phyloP scores from a whole-genome alignment of 2,888 invertebrate genomes.

The Geotrupes spiniger region DNA sequence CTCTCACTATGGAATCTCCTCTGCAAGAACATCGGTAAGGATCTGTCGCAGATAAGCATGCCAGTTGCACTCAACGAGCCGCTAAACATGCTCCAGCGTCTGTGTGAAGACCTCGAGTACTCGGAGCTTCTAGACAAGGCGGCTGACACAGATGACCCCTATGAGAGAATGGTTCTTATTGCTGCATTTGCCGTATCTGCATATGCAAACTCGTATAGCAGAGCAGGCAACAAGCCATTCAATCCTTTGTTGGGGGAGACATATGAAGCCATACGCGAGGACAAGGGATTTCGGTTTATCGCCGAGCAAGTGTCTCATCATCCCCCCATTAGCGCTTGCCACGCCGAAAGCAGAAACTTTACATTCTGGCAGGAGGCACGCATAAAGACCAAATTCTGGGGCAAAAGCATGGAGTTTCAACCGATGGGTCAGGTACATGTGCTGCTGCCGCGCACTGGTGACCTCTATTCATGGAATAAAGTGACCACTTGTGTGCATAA shows the following conservation, averaged over 20 bases:
- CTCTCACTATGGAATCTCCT: slow-evolving; percentile 77
- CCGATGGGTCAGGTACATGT: slow-evolving; percentile 71
- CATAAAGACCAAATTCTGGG: slow-evolving; percentile 87
- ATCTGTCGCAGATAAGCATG: slow-evolving; percentile 82
- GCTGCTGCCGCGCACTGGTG: slow-evolving; percentile 59
- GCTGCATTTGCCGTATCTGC: slow-evolving; percentile 81
- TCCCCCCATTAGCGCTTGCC: slow-evolving; percentile 78
- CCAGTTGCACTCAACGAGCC: slow-evolving; percentile 85
- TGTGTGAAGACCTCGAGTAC: slow-evolving; percentile 83
- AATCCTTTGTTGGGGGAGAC: slow-evolving; percentile 82
- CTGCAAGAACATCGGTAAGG: slow-evolving; percentile 81
- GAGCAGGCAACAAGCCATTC: slow-evolving; percentile 82
- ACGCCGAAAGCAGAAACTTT: slow-evolving; percentile 75
- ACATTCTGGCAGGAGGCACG: slow-evolving; percentile 80
- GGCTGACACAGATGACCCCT: slow-evolving; percentile 61
- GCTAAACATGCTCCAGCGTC: slow-evolving; percentile 73
- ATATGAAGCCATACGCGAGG: slow-evolving; percentile 75
- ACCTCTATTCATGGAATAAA: slow-evolving; percentile 76
- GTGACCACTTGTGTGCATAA: slow-evolving; percentile 85
- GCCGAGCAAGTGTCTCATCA: slow-evolving; percentile 86
- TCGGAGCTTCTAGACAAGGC: slow-evolving; percentile 77
- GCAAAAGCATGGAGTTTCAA: slow-evolving; percentile 87
- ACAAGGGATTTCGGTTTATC: slow-evolving; percentile 73
- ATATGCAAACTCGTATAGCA: slow-evolving; percentile 68
- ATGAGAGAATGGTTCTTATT: slow-evolving; percentile 72